Percentiles rank a stretch among this genome's conserved stretches.
Conservation (phyloP, 2,888 invertebrate species). For the Tryphoninae sp. region DNA sequence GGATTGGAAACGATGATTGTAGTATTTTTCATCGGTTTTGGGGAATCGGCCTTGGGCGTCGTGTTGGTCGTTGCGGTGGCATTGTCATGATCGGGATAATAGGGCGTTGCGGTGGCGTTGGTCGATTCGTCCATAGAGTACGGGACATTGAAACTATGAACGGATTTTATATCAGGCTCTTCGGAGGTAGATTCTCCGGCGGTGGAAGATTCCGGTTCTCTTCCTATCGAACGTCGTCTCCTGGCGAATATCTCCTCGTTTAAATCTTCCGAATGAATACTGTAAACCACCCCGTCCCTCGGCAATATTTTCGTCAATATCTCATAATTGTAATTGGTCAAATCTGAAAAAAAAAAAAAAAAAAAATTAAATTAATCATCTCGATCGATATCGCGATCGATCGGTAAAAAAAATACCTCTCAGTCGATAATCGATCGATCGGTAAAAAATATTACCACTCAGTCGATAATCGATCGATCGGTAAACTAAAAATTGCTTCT, state of each 20-base stretch:
- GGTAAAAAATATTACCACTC: not conserved
- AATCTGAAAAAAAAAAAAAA: constrained; percentile 67
- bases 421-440: too few relatives aligned
- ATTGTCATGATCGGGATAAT: constrained; percentile 35
- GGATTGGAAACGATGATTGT: constrained; percentile 68
- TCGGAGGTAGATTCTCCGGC: constrained; percentile 41
- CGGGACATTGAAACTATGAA: constrained; percentile 65
- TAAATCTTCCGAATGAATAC: constrained; percentile 40
- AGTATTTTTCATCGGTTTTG: constrained; percentile 48
- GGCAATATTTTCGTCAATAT: constrained; percentile 34
- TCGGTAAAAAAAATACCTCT: too few relatives aligned
- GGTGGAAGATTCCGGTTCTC: constrained; percentile 28
- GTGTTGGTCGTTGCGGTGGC: constrained; percentile 52
- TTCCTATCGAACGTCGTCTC: constrained; percentile 59
- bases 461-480: not conserved
- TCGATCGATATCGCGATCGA: not conserved
- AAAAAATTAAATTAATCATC: constrained; percentile 4
- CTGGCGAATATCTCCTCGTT: constrained; percentile 53
- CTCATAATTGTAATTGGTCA: constrained; percentile 65
- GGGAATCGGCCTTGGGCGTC: constrained; percentile 1
- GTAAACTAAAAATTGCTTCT: too few relatives aligned
- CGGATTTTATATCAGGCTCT: constrained; percentile 59
- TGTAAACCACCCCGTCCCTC: constrained; percentile 38
- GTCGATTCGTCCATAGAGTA: constrained; percentile 68
- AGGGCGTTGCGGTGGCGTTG: constrained; percentile 25